phyloP scores from a whole-genome alignment of 2,888 invertebrate genomes.

The Folsomia candida region DNA sequence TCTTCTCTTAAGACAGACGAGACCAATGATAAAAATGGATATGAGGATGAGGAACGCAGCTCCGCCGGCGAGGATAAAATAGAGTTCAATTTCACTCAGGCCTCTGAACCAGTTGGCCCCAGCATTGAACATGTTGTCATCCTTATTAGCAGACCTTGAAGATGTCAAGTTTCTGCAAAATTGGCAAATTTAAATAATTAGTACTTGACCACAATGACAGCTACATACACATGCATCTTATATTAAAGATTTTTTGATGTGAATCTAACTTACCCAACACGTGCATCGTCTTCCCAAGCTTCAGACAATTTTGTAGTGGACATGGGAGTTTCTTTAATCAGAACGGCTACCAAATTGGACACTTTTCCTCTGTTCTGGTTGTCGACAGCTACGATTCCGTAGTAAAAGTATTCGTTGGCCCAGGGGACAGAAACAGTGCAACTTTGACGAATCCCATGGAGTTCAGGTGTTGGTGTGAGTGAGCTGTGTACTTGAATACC shows the following conservation, averaged over 20 bases:
- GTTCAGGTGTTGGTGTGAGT: constrained; percentile 50
- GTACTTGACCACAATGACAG: too few relatives aligned
- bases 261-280: too few relatives aligned
- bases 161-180: constrained; percentile 47
- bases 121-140: constrained; percentile 47
- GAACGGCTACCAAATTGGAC: constrained; percentile 52
- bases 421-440: constrained; percentile 51
- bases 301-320: constrained; percentile 50
- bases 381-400: constrained; percentile 52
- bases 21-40: constrained; percentile 49
- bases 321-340: constrained; percentile 51
- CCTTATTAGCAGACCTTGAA: constrained; percentile 44
- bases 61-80: constrained; percentile 50
- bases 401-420: constrained; percentile 52
- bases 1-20: constrained; percentile 46
- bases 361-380: constrained; percentile 51
- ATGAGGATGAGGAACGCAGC: constrained; percentile 49
- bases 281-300: constrained; percentile 50
- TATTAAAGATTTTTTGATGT: too few relatives aligned
- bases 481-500: constrained; percentile 51
- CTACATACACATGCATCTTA: too few relatives aligned
- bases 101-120: constrained; percentile 50
- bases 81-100: constrained; percentile 48
- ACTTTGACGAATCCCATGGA: constrained; percentile 51
- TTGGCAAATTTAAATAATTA: too few relatives aligned